Evolutionary conservation across 2,888 invertebrate genomes (phyloP).

Genomic region (Bugulina stolonifera): DNA sequence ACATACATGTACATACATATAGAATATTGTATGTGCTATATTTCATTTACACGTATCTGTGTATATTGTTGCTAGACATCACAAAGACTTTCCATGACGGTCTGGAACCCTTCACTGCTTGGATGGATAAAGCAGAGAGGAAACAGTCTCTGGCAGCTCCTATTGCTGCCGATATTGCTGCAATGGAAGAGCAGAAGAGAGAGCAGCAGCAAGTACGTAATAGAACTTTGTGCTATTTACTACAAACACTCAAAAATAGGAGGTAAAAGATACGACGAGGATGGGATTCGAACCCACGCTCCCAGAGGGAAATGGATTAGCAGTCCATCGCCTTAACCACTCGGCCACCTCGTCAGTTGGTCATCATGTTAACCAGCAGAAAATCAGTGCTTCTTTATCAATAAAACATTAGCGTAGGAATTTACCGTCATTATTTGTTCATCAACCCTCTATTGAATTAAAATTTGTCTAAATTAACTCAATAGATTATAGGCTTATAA

Average conservation of each 20-base stretch:
- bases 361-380: too few species aligned
- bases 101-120: slow-evolving; percentile 69
- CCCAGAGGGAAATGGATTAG: slow-evolving; percentile 20
- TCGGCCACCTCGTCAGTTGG: slow-evolving; percentile 15
- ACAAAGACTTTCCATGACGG: slow-evolving; percentile 79
- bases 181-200: slow-evolving; percentile 79
- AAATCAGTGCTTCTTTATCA: too few species aligned
- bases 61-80: slow-evolving; percentile 54
- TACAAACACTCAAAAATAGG: too few species aligned
- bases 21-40: too few species aligned
- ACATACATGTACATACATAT: too few species aligned
- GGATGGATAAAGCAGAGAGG: slow-evolving; percentile 82
- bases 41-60: background rate
- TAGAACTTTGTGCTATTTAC: too few species aligned
- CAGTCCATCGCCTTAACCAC: slow-evolving; percentile 25
- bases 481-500: too few species aligned
- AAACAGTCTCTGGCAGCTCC: slow-evolving; percentile 69
- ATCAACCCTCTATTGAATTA: too few species aligned
- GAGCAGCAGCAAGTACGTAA: slow-evolving; percentile 57
- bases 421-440: too few species aligned
- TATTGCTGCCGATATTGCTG: slow-evolving; percentile 89
- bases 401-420: too few species aligned
- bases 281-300: slow-evolving; percentile 14
- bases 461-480: too few species aligned
- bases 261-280: background rate